These are phyloP conservation scores for Colinus virginianus DNA, from an alignment of 2,113 vertebrate genomes.

Conservation along the genomic window DNA sequence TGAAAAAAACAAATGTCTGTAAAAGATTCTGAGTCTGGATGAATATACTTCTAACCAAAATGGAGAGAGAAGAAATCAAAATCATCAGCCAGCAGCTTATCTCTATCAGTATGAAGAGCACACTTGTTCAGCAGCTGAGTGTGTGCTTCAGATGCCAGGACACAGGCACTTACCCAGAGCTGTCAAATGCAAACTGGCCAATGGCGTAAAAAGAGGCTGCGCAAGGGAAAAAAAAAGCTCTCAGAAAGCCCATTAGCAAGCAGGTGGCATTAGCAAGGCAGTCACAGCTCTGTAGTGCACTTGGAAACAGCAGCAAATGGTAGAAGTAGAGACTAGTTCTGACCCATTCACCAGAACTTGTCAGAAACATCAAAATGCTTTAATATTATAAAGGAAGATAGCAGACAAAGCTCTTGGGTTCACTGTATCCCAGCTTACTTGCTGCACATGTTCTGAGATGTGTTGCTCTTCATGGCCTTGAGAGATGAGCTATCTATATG, in stretches of 20 bases:
- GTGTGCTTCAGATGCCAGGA: neutral
- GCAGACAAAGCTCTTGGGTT: neutral
- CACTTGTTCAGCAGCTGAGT: accelerated
- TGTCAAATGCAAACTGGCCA: neutral
- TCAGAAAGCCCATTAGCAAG: neutral
- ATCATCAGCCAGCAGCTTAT: neutral
- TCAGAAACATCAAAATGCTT: neutral
- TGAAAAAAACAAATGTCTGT: constrained; percentile 11
- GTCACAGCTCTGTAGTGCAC: neutral
- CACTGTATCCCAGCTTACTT: neutral
- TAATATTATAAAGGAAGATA: neutral
- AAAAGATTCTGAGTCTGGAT: neutral
- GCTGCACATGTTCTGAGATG: neutral
- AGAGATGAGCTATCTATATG: neutral
- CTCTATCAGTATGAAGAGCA: neutral
- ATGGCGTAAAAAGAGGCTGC: accelerated
- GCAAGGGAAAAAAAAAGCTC: neutral
- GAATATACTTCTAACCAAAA: neutral
- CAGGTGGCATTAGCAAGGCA: neutral
- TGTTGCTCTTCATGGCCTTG: neutral
- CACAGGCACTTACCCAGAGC: neutral
- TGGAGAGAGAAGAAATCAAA: neutral
- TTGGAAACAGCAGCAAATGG: neutral
- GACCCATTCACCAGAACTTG: neutral
- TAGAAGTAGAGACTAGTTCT: neutral